Evolutionary conservation across 2,888 invertebrate genomes (phyloP), one percentile per base, ranked within the genome.

Genomic region (Elmis aenea): DNA sequence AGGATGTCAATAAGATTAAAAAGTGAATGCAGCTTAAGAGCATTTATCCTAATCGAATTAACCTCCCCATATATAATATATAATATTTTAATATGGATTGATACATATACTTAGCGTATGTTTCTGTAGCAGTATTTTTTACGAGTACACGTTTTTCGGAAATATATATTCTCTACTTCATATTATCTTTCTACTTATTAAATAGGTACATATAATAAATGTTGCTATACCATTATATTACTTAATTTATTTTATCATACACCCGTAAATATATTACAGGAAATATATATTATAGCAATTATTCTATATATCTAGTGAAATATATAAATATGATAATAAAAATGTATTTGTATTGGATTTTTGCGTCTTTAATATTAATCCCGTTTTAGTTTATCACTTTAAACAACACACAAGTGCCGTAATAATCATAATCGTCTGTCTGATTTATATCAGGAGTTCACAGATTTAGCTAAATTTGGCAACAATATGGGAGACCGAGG

Each of bases 321-420:
- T 67, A 67, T 68, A 68, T 66, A 62, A 67, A 66, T 66, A 67
- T 64, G 63, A 65, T 66, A 68, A 67, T 67, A 67, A 67, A 58
- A 67, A 62, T 66, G 67, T 67, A 68, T 68, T 68, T 68, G 67
- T 68, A 68, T 67, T 66, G 67, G 60, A 54, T 29, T 13, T 35
- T 35, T 45, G 39, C 49, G 37, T 51, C 51, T 49, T 51, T 50
- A 31, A 43, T n/a, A n/a, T n/a, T n/a, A n/a, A n/a, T n/a, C n/a
- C n/a, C n/a, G n/a, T n/a, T n/a, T n/a, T n/a, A n/a, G n/a, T n/a
- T n/a, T n/a, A n/a, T n/a, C n/a, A n/a, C n/a, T n/a, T n/a, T n/a
- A n/a, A n/a, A n/a, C n/a, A n/a, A n/a, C n/a, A n/a, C n/a, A n/a
- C n/a, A n/a, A n/a, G n/a, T n/a, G n/a, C n/a, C n/a, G n/a, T n/a